Percentiles rank a stretch among this genome's conserved stretches.
Conservation (phyloP, 2,888 invertebrate genomes). For the Meganola albula region DNA sequence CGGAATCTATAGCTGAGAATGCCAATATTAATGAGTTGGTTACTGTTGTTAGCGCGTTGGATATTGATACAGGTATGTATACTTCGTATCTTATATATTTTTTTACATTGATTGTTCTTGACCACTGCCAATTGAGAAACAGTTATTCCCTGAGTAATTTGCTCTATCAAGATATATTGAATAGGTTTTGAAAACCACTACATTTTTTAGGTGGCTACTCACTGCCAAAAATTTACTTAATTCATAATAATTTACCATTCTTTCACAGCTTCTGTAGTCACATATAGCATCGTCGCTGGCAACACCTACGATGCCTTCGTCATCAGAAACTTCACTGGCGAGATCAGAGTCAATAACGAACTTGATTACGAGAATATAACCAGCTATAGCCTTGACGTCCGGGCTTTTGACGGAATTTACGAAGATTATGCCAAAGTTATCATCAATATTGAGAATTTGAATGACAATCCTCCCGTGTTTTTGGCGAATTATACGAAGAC, state of each 20-base stretch:
- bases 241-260: no score
- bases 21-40: slow-evolving; percentile 89
- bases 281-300: slow-evolving; percentile 92
- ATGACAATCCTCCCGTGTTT: slow-evolving; percentile 95
- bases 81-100: no score
- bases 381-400: slow-evolving; percentile 89
- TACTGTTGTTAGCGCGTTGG: slow-evolving; percentile 91
- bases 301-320: slow-evolving; percentile 91
- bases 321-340: slow-evolving; percentile 90
- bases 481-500: slow-evolving; percentile 83
- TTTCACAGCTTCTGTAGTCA: slow-evolving; percentile 84
- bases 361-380: slow-evolving; percentile 91
- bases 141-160: no score
- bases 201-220: no score
- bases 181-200: no score
- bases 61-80: slow-evolving; percentile 85
- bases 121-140: no score
- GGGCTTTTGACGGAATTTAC: slow-evolving; percentile 90
- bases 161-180: no score
- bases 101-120: no score
- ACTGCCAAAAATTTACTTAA: no score
- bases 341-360: slow-evolving; percentile 86
- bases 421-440: slow-evolving; percentile 90
- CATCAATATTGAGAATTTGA: slow-evolving; percentile 92
- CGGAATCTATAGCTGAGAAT: slow-evolving; percentile 87